Conservation (phyloP, 2,113 vertebrate species). For the Fukomys damarensis region DNA sequence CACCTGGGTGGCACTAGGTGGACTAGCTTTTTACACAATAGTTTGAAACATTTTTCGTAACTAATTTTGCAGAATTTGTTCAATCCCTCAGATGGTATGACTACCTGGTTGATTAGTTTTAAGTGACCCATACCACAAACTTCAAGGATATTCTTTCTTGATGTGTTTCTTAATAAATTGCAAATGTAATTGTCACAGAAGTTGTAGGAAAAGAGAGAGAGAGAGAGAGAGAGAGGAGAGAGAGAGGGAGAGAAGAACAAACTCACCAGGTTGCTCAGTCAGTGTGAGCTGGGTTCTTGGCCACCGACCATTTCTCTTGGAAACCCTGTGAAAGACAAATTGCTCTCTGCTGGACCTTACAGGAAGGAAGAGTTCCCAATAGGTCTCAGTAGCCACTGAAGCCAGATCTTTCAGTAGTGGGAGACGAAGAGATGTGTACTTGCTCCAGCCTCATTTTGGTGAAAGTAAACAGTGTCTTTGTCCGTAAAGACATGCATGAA, state of each 20-base stretch:
- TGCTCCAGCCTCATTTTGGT: not conserved
- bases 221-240: too few relatives aligned
- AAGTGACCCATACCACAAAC: not conserved
- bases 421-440: not conserved
- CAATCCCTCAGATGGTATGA: not conserved
- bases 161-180: not conserved
- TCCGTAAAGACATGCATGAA: not conserved
- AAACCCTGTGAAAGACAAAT: not conserved
- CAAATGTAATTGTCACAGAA: not conserved
- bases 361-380: not conserved
- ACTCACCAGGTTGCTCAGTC: not conserved
- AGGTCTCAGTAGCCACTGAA: not conserved
- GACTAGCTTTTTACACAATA: not conserved
- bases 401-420: not conserved
- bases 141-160: not conserved
- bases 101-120: not conserved
- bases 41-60: not conserved
- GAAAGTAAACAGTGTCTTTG: slow-evolving; percentile 3
- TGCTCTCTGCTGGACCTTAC: not conserved
- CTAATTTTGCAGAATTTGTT: not conserved
- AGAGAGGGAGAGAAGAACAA: slow-evolving; percentile 10
- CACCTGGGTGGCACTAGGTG: too few relatives aligned
- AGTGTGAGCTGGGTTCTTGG: not conserved
- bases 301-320: not conserved
- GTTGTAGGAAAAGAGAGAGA: not conserved